Conservation (phyloP, 1,140 invertebrate species). For the Hyles vespertilio region DNA sequence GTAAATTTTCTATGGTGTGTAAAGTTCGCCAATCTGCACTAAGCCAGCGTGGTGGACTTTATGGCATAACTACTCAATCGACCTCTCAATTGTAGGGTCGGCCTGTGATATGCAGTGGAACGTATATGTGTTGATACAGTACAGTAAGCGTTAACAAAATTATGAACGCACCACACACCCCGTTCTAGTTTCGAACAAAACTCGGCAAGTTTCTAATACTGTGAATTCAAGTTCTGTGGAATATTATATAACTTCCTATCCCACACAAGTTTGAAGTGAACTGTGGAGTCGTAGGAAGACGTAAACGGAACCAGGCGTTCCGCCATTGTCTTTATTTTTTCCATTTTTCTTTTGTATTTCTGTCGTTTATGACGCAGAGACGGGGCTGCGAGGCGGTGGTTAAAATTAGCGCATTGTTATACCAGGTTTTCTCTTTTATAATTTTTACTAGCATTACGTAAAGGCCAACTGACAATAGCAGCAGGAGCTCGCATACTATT, state of each 20-base stretch:
- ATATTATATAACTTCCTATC: constrained; percentile 15
- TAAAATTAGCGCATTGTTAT: too few relatives aligned
- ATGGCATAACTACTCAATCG: too few relatives aligned
- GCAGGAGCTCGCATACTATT: too few relatives aligned
- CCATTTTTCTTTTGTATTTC: constrained; percentile 14
- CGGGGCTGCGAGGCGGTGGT: too few relatives aligned
- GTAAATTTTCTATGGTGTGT: too few relatives aligned
- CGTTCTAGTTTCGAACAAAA: constrained; percentile 10
- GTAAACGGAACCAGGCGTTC: constrained; percentile 14
- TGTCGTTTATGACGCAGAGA: not conserved
- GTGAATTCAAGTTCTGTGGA: constrained; percentile 7
- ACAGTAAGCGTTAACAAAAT: constrained; percentile 27
- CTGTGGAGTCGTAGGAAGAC: constrained; percentile 14
- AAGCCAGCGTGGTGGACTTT: too few relatives aligned
- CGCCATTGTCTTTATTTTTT: constrained; percentile 15
- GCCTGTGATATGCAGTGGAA: not conserved
- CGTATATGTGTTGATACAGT: not conserved
- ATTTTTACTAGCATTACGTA: too few relatives aligned
- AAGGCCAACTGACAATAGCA: too few relatives aligned
- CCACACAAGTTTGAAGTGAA: constrained; percentile 11
- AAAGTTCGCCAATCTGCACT: too few relatives aligned
- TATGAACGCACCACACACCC: constrained; percentile 4
- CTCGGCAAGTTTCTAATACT: constrained; percentile 15
- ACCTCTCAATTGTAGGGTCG: not conserved
- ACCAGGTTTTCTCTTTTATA: too few relatives aligned